Evolutionary conservation across 2,888 invertebrate genomes (phyloP).

Genomic region (Resseliella maxima): DNA sequence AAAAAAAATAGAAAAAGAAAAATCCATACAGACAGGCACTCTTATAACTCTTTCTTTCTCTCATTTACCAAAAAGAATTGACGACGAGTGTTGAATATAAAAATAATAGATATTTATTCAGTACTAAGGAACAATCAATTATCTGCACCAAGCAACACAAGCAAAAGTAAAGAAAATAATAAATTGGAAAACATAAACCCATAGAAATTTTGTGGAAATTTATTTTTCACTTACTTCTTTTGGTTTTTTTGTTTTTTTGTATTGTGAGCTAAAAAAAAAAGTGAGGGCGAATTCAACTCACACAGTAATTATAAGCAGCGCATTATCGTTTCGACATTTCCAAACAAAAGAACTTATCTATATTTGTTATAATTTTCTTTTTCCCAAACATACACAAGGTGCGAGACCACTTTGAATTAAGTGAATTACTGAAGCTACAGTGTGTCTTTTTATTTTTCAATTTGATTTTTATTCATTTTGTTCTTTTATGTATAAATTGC

Average conservation of each 20-base stretch:
- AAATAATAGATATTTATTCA: not conserved
- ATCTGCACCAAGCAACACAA: not conserved
- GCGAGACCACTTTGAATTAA: too few species aligned
- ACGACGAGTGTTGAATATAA: too few species aligned
- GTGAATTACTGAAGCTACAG: too few species aligned
- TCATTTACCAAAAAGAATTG: not conserved
- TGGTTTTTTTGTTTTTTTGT: not conserved
- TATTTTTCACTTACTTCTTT: not conserved
- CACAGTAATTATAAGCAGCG: not conserved
- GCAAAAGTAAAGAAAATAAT: too few species aligned
- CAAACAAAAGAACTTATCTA: not conserved
- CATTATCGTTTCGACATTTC: conserved; percentile 19
- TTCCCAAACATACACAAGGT: not conserved
- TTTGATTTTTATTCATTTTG: too few species aligned
- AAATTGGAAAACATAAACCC: not conserved
- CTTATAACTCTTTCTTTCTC: too few species aligned
- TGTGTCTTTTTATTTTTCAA: not conserved
- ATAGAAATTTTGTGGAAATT: not conserved
- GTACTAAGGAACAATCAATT: not conserved
- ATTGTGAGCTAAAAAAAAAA: too few species aligned
- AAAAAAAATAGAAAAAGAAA: conserved; percentile 14
- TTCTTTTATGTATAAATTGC: too few species aligned
- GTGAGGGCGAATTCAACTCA: not conserved
- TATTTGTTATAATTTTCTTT: too few species aligned
- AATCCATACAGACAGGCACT: not conserved